Evolutionary conservation across 2,797 vertebrate species (phyloP), one percentile per base, ranked within the genome.

Genomic region (Spheniscus humboldti): DNA sequence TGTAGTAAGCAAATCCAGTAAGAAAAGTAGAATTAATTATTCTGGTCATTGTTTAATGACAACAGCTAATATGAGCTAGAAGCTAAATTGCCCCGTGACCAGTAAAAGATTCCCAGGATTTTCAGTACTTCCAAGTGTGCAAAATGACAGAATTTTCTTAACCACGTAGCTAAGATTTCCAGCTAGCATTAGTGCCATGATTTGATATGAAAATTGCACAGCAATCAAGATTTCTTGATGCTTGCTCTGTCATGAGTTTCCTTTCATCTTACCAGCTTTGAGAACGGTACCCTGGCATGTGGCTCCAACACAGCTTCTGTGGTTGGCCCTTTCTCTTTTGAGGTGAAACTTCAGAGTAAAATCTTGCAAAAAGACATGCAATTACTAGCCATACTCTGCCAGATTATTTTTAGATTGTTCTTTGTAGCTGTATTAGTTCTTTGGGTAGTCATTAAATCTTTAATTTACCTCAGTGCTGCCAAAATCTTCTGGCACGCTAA

Each of bases 391-490:
- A 45, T 37, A 41, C 9, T 78, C 71, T 88, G 82, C 20, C 60
- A 80, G 75, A 52, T 92, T 88, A 74, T 79, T 94, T 92, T 95
- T 83, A 77, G 72, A 30, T 86, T 71, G 59, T 39, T 87, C 74
- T 94, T 90, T 86, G 71, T 72, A 63, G 81, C 67, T 83, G 22
- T 74, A n/a, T 90, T 80, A 83, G 52, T 88, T 92, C 71, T 71
- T 90, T 69, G 77, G 18, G 43, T 62, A 66, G 27, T 76, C 56
- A 56, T 50, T 73, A 86, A 69, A 66, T 88, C 63, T 91, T 62
- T 41, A 41, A 41, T 94, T 96, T 95, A 86, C 31, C 35, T 91
- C 41, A 15, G 68, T 31, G 48, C 90, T 95, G 91, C 94, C 79
- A 80, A 77, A 86, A 53, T 56, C 56, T 85, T 95, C 77, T 95